phyloP scores from a whole-genome alignment of 2,888 invertebrate species.

The Atrina japonica region DNA sequence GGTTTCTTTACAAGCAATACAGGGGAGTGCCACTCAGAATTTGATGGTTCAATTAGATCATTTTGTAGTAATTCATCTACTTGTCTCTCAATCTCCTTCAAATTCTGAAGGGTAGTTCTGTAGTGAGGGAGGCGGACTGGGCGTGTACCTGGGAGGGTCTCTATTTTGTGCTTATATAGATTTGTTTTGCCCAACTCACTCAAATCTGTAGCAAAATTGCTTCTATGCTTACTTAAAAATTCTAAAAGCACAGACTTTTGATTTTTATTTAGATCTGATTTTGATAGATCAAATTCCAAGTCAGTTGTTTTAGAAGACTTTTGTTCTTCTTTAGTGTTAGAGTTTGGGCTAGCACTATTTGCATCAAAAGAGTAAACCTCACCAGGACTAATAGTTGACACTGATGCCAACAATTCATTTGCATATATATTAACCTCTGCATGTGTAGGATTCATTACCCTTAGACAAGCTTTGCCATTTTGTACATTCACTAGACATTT shows the following conservation, averaged over 20 bases:
- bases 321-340: background rate
- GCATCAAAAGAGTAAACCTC: slow-evolving; percentile 5
- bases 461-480: slow-evolving; percentile 10
- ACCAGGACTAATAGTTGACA: background rate
- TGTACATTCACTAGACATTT: slow-evolving; percentile 15
- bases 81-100: slow-evolving; percentile 20
- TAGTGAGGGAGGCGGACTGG: slow-evolving; percentile 40
- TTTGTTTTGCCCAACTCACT: slow-evolving; percentile 30
- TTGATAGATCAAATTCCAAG: slow-evolving; percentile 23
- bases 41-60: slow-evolving; percentile 39
- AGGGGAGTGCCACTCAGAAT: slow-evolving; percentile 41
- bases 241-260: slow-evolving; percentile 17
- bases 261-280: slow-evolving; percentile 11
- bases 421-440: slow-evolving; percentile 4
- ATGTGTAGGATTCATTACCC: slow-evolving; percentile 22
- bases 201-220: slow-evolving; percentile 31
- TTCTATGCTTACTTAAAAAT: slow-evolving; percentile 23
- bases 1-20: slow-evolving; percentile 33
- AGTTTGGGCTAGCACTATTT: background rate
- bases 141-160: slow-evolving; percentile 21
- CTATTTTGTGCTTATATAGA: slow-evolving; percentile 35
- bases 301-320: background rate
- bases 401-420: slow-evolving; percentile 9
- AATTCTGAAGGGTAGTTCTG: slow-evolving; percentile 15
- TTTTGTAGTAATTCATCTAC: slow-evolving; percentile 36